phyloP scores from a whole-genome alignment of 2,113 vertebrate species.

The Aptenodytes patagonicus region DNA sequence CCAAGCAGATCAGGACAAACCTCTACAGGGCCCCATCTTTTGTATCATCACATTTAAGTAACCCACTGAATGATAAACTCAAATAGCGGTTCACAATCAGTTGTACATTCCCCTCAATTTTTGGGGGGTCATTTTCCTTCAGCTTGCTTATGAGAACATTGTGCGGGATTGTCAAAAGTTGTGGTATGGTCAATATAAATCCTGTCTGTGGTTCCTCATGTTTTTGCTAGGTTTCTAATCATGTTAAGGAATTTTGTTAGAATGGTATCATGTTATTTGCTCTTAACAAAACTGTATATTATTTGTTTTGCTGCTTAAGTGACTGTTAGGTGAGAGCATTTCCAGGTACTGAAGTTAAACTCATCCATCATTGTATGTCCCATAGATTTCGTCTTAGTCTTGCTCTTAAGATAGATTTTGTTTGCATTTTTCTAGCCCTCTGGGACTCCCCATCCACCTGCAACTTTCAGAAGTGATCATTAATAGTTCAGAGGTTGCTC shows the following conservation, averaged over 20 bases:
- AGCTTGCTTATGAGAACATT: background rate
- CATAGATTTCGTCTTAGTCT: background rate
- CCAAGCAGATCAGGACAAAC: background rate
- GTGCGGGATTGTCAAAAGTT: background rate
- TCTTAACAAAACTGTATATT: background rate
- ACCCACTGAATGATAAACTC: background rate
- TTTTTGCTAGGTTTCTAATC: background rate
- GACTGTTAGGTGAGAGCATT: background rate
- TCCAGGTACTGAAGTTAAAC: background rate
- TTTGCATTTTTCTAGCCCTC: background rate
- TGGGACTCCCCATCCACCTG: background rate
- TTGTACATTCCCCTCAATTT: background rate
- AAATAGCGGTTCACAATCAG: background rate
- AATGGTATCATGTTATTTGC: background rate
- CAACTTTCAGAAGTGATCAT: background rate
- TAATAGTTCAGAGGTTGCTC: background rate
- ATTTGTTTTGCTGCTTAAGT: background rate
- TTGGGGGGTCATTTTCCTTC: background rate
- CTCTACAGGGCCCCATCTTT: background rate
- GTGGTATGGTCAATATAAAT: background rate
- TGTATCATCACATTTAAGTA: background rate
- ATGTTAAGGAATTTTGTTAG: background rate
- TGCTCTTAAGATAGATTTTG: background rate
- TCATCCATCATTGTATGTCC: background rate
- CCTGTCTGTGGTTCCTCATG: background rate